Evolutionary conservation across 2,113 vertebrate genomes (phyloP), one percentile per base, ranked within the genome.

Genomic region (Istiophorus platypterus): DNA sequence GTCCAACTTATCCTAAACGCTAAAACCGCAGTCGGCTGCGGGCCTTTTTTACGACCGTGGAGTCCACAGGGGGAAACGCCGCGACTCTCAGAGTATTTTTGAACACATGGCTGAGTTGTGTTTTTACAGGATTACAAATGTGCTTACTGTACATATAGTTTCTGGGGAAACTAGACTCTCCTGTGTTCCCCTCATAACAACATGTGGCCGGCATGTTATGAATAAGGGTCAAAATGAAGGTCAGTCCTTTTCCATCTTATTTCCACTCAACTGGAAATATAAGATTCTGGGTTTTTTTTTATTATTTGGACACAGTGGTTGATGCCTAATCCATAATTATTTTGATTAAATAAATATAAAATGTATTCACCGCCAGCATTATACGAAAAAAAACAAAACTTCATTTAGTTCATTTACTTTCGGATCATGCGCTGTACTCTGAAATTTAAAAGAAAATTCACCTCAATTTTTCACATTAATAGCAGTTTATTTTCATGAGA

Each of bases 41-140:
- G 54, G 79, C 57, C 83, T 69, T 89, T 69, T 89, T 88, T 86
- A 86, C 72, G 81, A 81, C 86, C 80, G 58, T 47, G 81, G 69
- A 76, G 84, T 86, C 80, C 80, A 70, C 90, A 75, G 86, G 85
- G 85, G 84, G 52, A 85, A 89, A 82, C 78, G 57, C 83, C 79
- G 65, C 56, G 90, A 94, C 90, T 90, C 91, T 72, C 80, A 72
- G n/a, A 82, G 85, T 86, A 70, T 91, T 92, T 91, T 78, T 90
- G 86, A 84, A 80, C 81, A 82, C 85, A 70, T 52, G 84, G 86
- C 88, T 85, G 86, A 92, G 79, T 70, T 72, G 73, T 95, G 92
- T 95, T 95, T 95, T 94, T 82, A 92, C 84, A 95, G 92, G 86
- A 88, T 91, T 92, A 85, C 81, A 88, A 93, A 92, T 92, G 87